Evolutionary conservation across 2,113 vertebrate species (phyloP).

Genomic region (Litocranius walleri): DNA sequence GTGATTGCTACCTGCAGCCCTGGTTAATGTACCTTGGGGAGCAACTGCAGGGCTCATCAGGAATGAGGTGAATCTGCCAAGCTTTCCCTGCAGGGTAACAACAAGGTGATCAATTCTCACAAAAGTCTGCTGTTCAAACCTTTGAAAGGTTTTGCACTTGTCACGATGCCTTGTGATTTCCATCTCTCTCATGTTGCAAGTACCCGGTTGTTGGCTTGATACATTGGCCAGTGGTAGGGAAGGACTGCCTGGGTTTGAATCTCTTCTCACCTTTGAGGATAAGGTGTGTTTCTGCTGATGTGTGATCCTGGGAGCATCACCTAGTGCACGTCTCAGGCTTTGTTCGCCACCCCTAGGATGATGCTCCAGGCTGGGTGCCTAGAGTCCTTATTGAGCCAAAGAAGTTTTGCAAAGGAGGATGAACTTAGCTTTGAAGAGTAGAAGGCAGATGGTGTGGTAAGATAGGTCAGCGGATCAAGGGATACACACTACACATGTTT

Average conservation of each 20-base stretch:
- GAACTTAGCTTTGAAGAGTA: background rate
- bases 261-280: background rate
- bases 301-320: background rate
- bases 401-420: background rate
- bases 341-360: background rate
- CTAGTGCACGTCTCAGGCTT: background rate
- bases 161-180: background rate
- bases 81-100: background rate
- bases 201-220: background rate
- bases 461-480: background rate
- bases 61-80: background rate
- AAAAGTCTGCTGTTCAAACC: background rate
- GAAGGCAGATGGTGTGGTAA: background rate
- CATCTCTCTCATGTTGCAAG: background rate
- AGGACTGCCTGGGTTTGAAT: background rate
- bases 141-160: background rate
- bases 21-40: background rate
- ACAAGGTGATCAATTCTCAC: background rate
- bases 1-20: background rate
- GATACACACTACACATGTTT: background rate
- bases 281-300: background rate
- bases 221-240: background rate
- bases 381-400: background rate
- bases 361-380: background rate
- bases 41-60: background rate